Evolutionary conservation across 2,797 vertebrate genomes (phyloP).

Genomic region (Anableps anableps): DNA sequence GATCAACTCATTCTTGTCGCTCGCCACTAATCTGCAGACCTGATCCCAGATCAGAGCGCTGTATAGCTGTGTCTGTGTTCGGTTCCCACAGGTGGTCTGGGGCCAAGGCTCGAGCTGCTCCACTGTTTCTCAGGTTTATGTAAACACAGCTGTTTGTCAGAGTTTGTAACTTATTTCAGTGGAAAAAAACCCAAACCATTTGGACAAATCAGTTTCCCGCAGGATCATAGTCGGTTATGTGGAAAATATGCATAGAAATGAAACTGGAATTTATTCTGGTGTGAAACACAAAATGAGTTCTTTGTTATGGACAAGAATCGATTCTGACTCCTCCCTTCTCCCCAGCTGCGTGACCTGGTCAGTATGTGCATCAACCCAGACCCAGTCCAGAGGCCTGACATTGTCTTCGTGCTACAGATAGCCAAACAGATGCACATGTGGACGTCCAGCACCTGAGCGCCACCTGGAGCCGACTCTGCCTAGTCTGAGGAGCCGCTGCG

Average conservation of each 20-base stretch:
- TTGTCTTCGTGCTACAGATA: constrained; percentile 90
- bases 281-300: background rate
- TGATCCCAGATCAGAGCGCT: background rate
- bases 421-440: constrained; percentile 92
- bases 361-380: constrained; percentile 93
- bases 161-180: background rate
- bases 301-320: background rate
- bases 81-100: too few species aligned
- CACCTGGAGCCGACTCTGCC: constrained; percentile 14
- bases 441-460: constrained; percentile 88
- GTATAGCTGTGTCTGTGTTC: background rate
- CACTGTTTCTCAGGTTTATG: too few species aligned
- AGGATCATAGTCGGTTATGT: background rate
- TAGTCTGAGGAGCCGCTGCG: constrained; percentile 27
- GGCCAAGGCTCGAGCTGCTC: too few species aligned
- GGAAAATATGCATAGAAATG: background rate
- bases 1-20: background rate
- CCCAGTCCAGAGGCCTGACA: constrained; percentile 89
- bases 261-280: background rate
- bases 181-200: background rate
- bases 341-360: constrained; percentile 90
- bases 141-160: background rate
- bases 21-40: background rate
- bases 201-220: background rate
- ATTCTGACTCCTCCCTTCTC: background rate